Evolutionary conservation across 1,140 invertebrate genomes (phyloP).

Genomic region (Lepidurus apus): DNA sequence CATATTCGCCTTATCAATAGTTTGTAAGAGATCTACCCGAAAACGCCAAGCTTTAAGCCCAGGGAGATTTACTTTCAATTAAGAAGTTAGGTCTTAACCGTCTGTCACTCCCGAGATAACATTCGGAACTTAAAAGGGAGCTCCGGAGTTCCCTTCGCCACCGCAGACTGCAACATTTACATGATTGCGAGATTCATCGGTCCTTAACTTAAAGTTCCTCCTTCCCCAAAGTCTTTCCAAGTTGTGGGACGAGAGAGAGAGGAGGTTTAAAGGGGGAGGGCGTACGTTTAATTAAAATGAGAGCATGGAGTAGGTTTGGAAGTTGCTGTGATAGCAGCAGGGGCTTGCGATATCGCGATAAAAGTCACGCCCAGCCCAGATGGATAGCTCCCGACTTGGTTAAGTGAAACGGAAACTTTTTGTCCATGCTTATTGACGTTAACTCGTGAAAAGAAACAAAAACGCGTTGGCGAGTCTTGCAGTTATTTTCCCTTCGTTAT

Average conservation of each 20-base stretch:
- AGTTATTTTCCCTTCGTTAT: background rate
- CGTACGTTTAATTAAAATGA: conserved; percentile 20
- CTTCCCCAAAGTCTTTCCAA: background rate
- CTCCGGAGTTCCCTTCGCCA: background rate
- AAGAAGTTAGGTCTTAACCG: background rate
- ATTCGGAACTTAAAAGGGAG: background rate
- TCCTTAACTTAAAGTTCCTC: conserved; percentile 16
- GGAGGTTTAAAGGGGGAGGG: background rate
- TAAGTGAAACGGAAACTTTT: conserved; percentile 7
- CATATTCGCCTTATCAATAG: background rate
- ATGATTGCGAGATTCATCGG: conserved; percentile 14
- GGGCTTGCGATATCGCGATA: conserved; percentile 7
- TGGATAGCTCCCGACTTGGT: background rate
- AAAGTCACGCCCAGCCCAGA: conserved; percentile 17
- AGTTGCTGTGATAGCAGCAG: conserved; percentile 2
- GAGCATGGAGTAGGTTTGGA: conserved; percentile 18
- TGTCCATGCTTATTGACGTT: background rate
- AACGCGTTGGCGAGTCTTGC: background rate
- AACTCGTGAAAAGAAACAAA: background rate
- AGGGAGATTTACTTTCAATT: background rate
- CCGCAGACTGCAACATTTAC: conserved; percentile 3
- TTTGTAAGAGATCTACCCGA: background rate
- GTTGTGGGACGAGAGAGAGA: background rate
- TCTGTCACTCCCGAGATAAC: conserved; percentile 14
- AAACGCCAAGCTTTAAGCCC: background rate